Conservation (phyloP, 30 jellyfish, hydroid and myxozoan genomes). For the Chrysaora quinquecirrha region DNA sequence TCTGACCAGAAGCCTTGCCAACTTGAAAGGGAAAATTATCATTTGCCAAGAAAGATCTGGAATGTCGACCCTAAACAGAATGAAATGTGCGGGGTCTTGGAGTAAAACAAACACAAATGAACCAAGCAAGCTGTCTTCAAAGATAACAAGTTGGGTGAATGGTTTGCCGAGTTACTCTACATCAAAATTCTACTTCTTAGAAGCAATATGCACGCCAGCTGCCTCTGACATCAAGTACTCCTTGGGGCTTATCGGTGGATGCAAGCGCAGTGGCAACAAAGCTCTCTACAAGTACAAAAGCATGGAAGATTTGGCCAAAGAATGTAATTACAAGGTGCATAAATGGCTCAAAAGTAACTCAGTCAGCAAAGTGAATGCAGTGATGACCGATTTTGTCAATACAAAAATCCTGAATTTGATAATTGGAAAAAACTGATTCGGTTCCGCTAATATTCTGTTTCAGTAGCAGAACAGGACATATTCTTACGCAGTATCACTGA, state of each 20-base stretch:
- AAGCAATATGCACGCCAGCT: background rate
- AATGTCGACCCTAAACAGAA: background rate
- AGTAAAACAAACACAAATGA: background rate
- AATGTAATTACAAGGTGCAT: background rate
- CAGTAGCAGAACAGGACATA: too few relatives aligned
- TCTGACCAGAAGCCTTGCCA: background rate
- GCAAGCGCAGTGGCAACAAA: slow-evolving; percentile 6
- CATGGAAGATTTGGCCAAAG: background rate
- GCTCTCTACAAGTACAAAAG: slow-evolving; percentile 14
- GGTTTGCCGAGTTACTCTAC: background rate
- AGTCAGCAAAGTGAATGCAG: background rate
- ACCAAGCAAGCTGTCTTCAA: background rate
- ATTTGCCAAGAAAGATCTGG: slow-evolving; percentile 7
- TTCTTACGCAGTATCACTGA: too few relatives aligned
- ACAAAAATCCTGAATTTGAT: background rate
- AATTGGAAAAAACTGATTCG: background rate
- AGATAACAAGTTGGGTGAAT: background rate
- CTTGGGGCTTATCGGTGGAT: background rate
- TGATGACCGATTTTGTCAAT: slow-evolving; percentile 9
- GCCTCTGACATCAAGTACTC: background rate
- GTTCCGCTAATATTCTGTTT: too few relatives aligned
- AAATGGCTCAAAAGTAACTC: background rate
- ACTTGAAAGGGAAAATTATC: background rate
- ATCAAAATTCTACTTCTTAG: slow-evolving; percentile 2
- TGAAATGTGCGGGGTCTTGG: slow-evolving; percentile 12